phyloP scores from a whole-genome alignment of 2,113 vertebrate species.

The Vidua macroura region DNA sequence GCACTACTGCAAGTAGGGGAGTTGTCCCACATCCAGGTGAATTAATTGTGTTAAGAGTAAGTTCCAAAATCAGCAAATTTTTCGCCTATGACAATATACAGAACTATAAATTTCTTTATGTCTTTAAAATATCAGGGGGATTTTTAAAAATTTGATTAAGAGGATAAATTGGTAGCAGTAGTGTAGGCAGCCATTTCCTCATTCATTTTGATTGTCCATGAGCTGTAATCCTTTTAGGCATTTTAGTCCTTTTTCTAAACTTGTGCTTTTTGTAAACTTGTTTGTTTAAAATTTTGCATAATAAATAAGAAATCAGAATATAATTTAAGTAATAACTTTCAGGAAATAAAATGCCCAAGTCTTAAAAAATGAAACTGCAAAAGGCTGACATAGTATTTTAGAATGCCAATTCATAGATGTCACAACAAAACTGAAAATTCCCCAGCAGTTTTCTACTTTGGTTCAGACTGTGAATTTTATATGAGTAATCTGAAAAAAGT shows the following conservation, averaged over 20 bases:
- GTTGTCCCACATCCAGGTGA: not conserved
- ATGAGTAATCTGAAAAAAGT: not conserved
- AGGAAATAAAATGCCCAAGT: not conserved
- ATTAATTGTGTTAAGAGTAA: not conserved
- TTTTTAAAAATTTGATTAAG: not conserved
- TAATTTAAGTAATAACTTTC: not conserved
- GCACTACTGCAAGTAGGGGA: not conserved
- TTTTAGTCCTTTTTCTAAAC: not conserved
- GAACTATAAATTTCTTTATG: not conserved
- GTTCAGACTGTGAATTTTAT: not conserved
- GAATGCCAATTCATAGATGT: not conserved
- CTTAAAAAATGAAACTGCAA: not conserved
- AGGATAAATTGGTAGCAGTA: not conserved
- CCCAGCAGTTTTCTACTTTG: not conserved
- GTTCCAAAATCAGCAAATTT: not conserved
- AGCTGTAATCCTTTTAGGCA: not conserved
- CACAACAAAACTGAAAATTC: not conserved
- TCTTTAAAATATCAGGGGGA: not conserved
- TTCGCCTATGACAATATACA: not conserved
- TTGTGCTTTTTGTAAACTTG: not conserved
- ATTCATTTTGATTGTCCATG: not conserved
- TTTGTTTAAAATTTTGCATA: not conserved
- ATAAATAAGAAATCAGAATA: not conserved
- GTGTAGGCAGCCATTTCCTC: not conserved
- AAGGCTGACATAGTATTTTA: not conserved